phyloP scores from a whole-genome alignment of 2,113 vertebrate genomes.

The Pardalotus punctatus region DNA sequence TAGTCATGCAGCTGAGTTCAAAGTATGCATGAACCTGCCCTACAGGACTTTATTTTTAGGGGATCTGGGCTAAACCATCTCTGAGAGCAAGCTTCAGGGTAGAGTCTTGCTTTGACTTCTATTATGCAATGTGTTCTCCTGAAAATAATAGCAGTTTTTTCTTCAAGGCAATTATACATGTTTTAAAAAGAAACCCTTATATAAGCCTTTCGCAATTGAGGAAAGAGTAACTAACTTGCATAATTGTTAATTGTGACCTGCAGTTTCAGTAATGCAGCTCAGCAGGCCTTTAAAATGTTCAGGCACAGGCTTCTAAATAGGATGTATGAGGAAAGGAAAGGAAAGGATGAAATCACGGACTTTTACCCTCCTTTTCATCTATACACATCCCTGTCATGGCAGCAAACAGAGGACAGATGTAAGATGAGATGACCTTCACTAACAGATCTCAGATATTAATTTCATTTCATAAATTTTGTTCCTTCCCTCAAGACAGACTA shows the following conservation, averaged over 20 bases:
- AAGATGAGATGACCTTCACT: background rate
- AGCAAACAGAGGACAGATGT: background rate
- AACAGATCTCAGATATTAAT: background rate
- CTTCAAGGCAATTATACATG: constrained; percentile 22
- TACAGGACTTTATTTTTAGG: background rate
- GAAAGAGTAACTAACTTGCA: constrained; percentile 41
- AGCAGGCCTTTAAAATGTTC: background rate
- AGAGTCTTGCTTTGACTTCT: background rate
- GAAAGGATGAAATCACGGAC: background rate
- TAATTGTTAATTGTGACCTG: constrained; percentile 26
- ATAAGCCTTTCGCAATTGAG: constrained; percentile 7
- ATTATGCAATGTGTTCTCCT: background rate
- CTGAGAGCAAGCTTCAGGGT: background rate
- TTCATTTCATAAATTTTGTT: constrained; percentile 1
- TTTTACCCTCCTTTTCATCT: background rate
- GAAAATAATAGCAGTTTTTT: background rate
- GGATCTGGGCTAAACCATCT: background rate
- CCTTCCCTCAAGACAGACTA: background rate
- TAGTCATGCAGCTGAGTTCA: background rate
- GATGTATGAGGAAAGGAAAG: background rate
- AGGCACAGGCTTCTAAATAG: background rate
- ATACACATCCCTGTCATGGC: background rate
- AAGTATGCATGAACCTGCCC: background rate
- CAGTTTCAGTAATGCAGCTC: background rate
- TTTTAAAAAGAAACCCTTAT: constrained; percentile 44